phyloP scores from a whole-genome alignment of 1,140 invertebrate genomes.

The Macrobrachium rosenbergii region DNA sequence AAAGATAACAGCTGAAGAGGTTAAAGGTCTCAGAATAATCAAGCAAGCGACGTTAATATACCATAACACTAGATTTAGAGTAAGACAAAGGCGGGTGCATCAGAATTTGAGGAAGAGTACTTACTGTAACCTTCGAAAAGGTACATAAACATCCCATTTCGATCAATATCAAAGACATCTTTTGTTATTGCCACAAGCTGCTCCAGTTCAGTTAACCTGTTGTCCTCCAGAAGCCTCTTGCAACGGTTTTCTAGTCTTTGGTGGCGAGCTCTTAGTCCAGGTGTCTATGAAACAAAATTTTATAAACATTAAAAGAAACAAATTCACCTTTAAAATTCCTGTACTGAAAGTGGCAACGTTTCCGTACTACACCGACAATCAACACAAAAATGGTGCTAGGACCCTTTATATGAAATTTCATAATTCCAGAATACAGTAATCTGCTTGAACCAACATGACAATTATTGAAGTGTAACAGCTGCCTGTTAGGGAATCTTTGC shows the following conservation, averaged over 20 bases:
- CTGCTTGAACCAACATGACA: no score
- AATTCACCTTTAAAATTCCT: neutral
- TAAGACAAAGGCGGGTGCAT: no score
- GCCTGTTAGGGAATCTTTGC: no score
- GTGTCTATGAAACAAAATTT: slow-evolving; percentile 20
- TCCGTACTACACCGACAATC: neutral
- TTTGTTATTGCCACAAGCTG: slow-evolving; percentile 81
- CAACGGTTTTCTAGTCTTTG: slow-evolving; percentile 75
- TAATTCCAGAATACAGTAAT: no score
- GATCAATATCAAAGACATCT: slow-evolving; percentile 81
- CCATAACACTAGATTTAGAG: no score
- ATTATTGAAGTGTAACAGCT: no score
- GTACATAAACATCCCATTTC: slow-evolving; percentile 81
- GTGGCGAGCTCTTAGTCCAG: slow-evolving; percentile 71
- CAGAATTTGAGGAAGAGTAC: neutral
- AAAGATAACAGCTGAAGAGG: no score
- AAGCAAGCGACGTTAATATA: no score
- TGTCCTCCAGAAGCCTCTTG: slow-evolving; percentile 75
- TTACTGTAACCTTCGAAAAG: slow-evolving; percentile 74
- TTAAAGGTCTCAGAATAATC: no score
- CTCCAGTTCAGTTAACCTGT: slow-evolving; percentile 79
- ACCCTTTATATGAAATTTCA: no score
- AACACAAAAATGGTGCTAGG: no score
- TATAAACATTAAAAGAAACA: neutral
- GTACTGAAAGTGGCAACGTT: neutral